Base-by-base conservation (phyloP, 2,113 vertebrate species). In the Daphoenositta chrysoptera region DNA sequence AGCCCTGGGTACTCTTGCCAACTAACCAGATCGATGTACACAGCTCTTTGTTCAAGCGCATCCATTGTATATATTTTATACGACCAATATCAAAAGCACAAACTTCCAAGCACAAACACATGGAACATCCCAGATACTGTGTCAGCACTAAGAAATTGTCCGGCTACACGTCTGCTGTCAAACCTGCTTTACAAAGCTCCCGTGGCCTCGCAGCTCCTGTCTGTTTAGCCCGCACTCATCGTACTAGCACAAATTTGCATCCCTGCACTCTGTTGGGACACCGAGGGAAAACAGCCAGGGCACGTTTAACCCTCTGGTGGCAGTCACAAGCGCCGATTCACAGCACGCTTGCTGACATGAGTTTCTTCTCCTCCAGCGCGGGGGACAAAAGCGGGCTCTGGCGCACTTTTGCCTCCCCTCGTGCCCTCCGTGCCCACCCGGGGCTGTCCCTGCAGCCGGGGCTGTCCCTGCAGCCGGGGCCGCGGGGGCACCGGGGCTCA, bases 21-120 rank as follows among this genome's bases (percentile, higher is more conserved):
- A 15, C 22, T n/a, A 37, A 78, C 27, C 2, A 1, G 4, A 57
- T 3, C 0, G 2, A 47, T 5, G 26, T 2, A 1, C 0, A 0
- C 1, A 42, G 45, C 48, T 45, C 16, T 48, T 30, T 27, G 42
- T 18, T 60, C 75, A 47, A 72, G 28, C 7, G 8, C 82, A 54
- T 26, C 50, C 39, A 57, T 15, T 48, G 2, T 1, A 8, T 16
- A 8, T 5, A 15, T 73, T 91, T 50, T 24, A 80, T 2, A 15
- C 70, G n/a, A 50, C 8, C 47, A 9, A 2, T 12, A 72, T 1
- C 23, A 30, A 66, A 53, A 48, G 37, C 42, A 45, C 27, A 40
- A 60, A 64, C n/a, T 80, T 58, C 24, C 71, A 50, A 50, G 26
- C 54, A 47, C 54, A 24, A 47, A 63, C 39, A 63, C 22, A 21